These are phyloP conservation scores for Oryzias dopingdopingensis DNA, from an alignment of 2,797 vertebrate species.

Conservation along the genomic window DNA sequence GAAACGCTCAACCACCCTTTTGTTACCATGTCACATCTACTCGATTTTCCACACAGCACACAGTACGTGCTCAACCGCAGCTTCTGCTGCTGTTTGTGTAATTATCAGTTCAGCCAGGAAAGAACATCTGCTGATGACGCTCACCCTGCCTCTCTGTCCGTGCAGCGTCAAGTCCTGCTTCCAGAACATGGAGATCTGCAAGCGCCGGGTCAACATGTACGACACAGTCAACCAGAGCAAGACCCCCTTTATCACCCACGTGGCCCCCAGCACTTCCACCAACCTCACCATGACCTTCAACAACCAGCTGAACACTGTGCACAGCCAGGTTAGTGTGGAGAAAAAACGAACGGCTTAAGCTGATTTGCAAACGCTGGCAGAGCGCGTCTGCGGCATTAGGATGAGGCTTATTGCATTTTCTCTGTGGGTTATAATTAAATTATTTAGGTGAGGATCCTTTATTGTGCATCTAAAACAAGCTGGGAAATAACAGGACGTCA, in stretches of 20 bases:
- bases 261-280: conserved; percentile 97
- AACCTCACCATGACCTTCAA: conserved; percentile 99
- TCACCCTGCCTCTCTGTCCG: conserved; percentile 1
- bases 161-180: conserved; percentile 97
- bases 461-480: background rate
- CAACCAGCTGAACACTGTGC: conserved; percentile 99
- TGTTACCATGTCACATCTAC: conserved; percentile 95
- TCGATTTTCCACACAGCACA: conserved; percentile 97
- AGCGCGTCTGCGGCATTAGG: background rate
- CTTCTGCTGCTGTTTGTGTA: background rate
- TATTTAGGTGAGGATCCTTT: background rate
- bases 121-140: conserved; percentile 4
- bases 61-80: conserved; percentile 79
- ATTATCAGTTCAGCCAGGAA: background rate
- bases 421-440: background rate
- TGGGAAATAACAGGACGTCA: background rate
- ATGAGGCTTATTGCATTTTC: conserved; percentile 8
- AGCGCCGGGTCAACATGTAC: conserved; percentile 96
- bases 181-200: conserved; percentile 99
- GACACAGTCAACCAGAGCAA: conserved; percentile 99
- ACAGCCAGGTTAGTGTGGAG: conserved; percentile 71
- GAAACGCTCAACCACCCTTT: conserved; percentile 98
- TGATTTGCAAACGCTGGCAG: background rate
- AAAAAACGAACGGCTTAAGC: background rate
- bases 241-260: conserved; percentile 97